Evolutionary conservation across 2,888 invertebrate genomes (phyloP), one percentile per base, ranked within the genome.

Genomic region (Frankliniella intonsa): DNA sequence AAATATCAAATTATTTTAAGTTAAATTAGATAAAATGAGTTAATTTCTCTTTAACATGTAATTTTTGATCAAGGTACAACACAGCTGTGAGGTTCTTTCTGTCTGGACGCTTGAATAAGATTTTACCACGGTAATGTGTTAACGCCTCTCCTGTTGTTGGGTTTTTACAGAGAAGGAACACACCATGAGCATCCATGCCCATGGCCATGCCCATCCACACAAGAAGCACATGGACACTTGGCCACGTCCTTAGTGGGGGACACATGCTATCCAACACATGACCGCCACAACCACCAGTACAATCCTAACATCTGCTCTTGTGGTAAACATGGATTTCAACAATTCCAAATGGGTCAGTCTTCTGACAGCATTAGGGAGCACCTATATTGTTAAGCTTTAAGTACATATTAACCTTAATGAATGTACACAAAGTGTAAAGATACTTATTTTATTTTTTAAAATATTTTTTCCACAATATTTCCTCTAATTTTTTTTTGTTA

Each of bases 291-390:
- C 69, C 69, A 76, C 69, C 69, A 76, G 10, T 12, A 76, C 12
- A n/a, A 8, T 12, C n/a, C n/a, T 10, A 76, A 76, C 69, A 76
- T 25, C 69, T 76, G 69, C 69, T 76, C 69, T 25, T 76, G 69
- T 76, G 69, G 69, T 76, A 76, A 76, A 76, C 69, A 76, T 76
- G 69, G 69, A 76, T 76, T 76, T 76, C 69, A 76, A 76, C 69
- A 76, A 76, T 22, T 76, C 69, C 69, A 76, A 22, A 76, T 76
- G 69, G 25, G 69, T 76, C 69, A 76, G 69, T 25, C 25, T 76
- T 25, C 69, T 76, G 69, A 76, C 69, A 76, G 69, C 69, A 25
- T 76, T 76, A 76, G 69, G 69, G 69, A 76, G 69, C 69, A 76
- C 69, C 22, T 76, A 62, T 76, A 76, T 76, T 76, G 69, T 76